Percentiles rank a stretch among this genome's conserved stretches.
These are phyloP conservation scores for Lasioglossum morio DNA, from an alignment of 2,888 invertebrate genomes.

Conservation along the genomic window DNA sequence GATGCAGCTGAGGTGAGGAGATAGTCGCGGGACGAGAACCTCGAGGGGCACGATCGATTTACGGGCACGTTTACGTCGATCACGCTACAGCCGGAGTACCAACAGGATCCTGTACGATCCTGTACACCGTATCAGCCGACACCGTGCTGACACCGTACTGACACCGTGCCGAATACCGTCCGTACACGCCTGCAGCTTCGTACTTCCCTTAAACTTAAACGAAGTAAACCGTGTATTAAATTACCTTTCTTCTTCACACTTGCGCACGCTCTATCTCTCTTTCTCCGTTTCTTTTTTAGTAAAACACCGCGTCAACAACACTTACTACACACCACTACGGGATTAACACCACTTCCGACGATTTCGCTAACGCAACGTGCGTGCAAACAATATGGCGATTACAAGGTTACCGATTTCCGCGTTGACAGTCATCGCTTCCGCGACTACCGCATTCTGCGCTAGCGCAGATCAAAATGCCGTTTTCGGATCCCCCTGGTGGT, in stretches of 20 bases:
- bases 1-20: conserved; percentile 44
- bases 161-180: background rate
- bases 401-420: conserved; percentile 76
- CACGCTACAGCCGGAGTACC: conserved; percentile 2
- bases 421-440: conserved; percentile 77
- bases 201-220: background rate
- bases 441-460: conserved; percentile 74
- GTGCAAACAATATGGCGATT: conserved; percentile 80
- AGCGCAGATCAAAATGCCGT: conserved; percentile 71
- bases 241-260: conserved; percentile 64
- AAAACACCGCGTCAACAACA: conserved; percentile 23
- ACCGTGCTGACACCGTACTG: background rate
- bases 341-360: conserved; percentile 58
- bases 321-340: conserved; percentile 45
- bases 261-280: background rate
- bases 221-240: conserved; percentile 25
- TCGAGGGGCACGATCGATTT: conserved; percentile 59
- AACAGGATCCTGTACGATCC: background rate
- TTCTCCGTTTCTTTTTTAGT: conserved; percentile 40
- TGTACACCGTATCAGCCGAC: background rate
- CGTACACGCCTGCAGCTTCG: background rate
- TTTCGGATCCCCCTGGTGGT: conserved; percentile 18
- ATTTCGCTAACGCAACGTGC: conserved; percentile 72
- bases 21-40: conserved; percentile 39
- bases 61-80: conserved; percentile 53